Evolutionary conservation across 2,113 vertebrate genomes (phyloP).

Genomic region (Toxotes jaculatrix): DNA sequence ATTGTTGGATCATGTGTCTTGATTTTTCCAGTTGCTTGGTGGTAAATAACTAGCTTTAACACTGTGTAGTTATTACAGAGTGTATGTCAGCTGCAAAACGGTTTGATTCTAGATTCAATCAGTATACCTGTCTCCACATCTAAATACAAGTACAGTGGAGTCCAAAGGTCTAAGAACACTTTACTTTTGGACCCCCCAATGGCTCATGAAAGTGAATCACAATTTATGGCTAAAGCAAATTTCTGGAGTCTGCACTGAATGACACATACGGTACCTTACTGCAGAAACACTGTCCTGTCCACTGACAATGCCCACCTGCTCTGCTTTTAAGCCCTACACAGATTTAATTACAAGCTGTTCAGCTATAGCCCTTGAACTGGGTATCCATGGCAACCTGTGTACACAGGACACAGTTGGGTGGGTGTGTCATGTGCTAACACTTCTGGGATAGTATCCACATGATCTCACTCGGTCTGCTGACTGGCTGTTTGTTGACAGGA

Average conservation of each 20-base stretch:
- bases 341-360: slow-evolving; percentile 65
- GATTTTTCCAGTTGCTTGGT: slow-evolving; percentile 57
- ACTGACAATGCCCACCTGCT: slow-evolving; percentile 10
- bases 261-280: slow-evolving; percentile 36
- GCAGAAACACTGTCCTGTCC: slow-evolving; percentile 38
- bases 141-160: background rate
- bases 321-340: slow-evolving; percentile 6
- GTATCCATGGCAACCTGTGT: slow-evolving; percentile 75
- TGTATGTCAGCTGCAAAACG: slow-evolving; percentile 6
- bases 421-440: slow-evolving; percentile 60
- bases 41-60: slow-evolving; percentile 55
- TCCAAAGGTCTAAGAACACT: too few relatives aligned
- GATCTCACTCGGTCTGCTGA: slow-evolving; percentile 58
- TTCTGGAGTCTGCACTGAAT: background rate
- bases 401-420: slow-evolving; percentile 65
- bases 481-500: slow-evolving; percentile 44
- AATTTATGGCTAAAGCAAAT: background rate
- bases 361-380: slow-evolving; percentile 47
- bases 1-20: slow-evolving; percentile 52
- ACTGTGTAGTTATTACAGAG: slow-evolving; percentile 20
- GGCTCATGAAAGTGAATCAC: background rate
- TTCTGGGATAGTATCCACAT: slow-evolving; percentile 68
- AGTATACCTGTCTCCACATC: background rate
- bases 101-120: background rate
- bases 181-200: too few relatives aligned